Base-by-base conservation (phyloP, 2,888 invertebrate species). In the Cristatella mucedo region DNA sequence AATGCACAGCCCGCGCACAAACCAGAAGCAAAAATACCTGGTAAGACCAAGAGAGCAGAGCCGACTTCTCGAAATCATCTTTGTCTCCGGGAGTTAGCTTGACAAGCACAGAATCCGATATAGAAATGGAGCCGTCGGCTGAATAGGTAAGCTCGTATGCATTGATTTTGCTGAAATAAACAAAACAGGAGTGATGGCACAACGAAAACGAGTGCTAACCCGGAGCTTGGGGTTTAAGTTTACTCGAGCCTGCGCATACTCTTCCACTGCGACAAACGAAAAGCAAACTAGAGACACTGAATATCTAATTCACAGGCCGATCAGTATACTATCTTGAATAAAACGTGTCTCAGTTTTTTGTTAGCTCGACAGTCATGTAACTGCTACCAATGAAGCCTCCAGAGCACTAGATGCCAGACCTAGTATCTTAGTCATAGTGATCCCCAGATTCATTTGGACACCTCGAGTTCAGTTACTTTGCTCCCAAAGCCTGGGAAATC, bases 41-140 rank as follows among this genome's bases (percentile, higher is more conserved):
- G 45, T 87, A 85, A 3, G 84, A 83, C 91, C 91, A 93, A 1
- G 89, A 85, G 2, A 91, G 82, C 53, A 83, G 78, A 41, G 89
- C 78, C 54, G 77, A 82, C 62, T 89, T 91, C 42, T 79, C 77
- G 47, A 80, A 62, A 16, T 66, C 82, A 51, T 80, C 78, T 43
- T 78, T 76, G 38, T 80, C 81, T 9, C 82, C 82, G 21, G 21
- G 13, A 59, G 86, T 83, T 2, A 91, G 80, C 66, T 83, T 85
- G 6, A 91, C 78, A 32, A 85, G 72, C n/a, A 89, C 85, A 1
- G 82, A 82, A 59, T 89, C 87, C 0, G 59, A 56, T 16, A 89
- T 76, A 1, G 78, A 78, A 57, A 89, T 82, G 36, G 79, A 78
- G 2, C 65, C 63, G 11, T 83, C 83, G 53, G 80, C 80, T 0